These are phyloP conservation scores for Chrysaora quinquecirrha DNA, from an alignment of 30 jellyfish, hydroid and myxozoan genomes.

Conservation along the genomic window DNA sequence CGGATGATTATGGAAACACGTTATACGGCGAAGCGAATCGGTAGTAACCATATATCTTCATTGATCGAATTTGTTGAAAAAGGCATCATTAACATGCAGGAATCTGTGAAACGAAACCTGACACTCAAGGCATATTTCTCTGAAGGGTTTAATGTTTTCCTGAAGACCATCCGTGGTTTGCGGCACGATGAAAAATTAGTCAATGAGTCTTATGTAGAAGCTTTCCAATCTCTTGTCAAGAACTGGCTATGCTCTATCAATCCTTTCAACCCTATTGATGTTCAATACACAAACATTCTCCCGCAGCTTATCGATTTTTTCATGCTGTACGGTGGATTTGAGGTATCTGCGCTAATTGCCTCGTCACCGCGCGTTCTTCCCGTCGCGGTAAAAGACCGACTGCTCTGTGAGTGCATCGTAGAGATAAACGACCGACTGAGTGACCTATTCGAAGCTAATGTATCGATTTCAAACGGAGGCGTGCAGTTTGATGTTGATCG, in stretches of 20 bases:
- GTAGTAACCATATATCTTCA: conserved; percentile 28
- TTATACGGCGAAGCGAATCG: conserved; percentile 34
- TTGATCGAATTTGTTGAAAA: conserved; percentile 41
- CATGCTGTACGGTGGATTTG: conserved; percentile 43
- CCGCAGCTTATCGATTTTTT: conserved; percentile 43
- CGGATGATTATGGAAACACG: conserved; percentile 41
- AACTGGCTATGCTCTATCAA: conserved; percentile 37
- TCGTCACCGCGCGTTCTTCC: conserved; percentile 46
- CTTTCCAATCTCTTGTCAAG: conserved; percentile 45
- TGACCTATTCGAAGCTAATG: conserved; percentile 44
- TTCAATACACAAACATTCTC: conserved; percentile 40
- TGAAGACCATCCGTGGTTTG: conserved; percentile 33
- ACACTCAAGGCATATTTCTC: conserved; percentile 39
- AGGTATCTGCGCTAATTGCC: conserved; percentile 29
- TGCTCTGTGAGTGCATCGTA: conserved; percentile 37
- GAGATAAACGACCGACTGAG: conserved; percentile 38
- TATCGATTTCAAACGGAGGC: conserved; percentile 26
- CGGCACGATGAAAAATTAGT: conserved; percentile 43
- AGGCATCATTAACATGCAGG: conserved; percentile 38
- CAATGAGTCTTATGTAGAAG: conserved; percentile 27
- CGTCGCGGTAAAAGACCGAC: conserved; percentile 24
- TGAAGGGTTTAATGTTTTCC: conserved; percentile 13
- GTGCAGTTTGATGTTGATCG: conserved; percentile 58
- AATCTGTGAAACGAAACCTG: conserved; percentile 25
- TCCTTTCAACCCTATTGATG: conserved; percentile 36